Evolutionary conservation across 1,140 invertebrate species (phyloP), one percentile per base, ranked within the genome.

Genomic region (Nebria ingens): DNA sequence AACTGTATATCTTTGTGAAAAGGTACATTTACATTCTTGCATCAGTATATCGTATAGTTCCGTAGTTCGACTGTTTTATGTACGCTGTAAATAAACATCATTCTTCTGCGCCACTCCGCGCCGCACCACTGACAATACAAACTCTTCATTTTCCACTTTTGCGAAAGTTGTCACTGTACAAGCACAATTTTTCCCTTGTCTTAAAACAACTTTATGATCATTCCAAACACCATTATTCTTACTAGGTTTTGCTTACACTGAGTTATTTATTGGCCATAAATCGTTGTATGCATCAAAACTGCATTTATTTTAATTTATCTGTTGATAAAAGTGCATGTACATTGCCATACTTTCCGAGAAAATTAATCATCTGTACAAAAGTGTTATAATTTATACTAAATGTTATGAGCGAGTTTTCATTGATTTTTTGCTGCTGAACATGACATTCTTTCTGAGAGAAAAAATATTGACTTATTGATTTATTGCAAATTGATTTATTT

Each of bases 41-140:
- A n/a, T n/a, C n/a, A n/a, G n/a, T n/a, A n/a, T n/a, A n/a, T n/a
- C n/a, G n/a, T n/a, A n/a, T n/a, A n/a, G n/a, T n/a, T n/a, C n/a
- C n/a, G n/a, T n/a, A n/a, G 40, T 45, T 45, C 40, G 40, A 45
- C 15, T 45, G 40, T 45, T 45, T 45, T 45, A 45, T 45, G 40
- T 45, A 17, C 17, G 40, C 40, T 12, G 40, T 45, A 45, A 45
- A 45, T 45, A 11, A 12, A 9, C 15, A 11, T 12, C 9, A 12
- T 4, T 45, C 9, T 17, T 45, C 40, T 17, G 40, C 6, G 3
- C 3, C 6, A 45, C 40, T n/a, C n/a, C n/a, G n/a, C n/a, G n/a
- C n/a, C n/a, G n/a, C n/a, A n/a, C n/a, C n/a, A 45, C 6, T 17
- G 40, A 45, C 40, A 45, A 45, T 45, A 17, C 15, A 3, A 12